A percentile compares a stretch with the other conserved stretches of the same genome.
phyloP scores from a whole-genome alignment of 2,888 invertebrate species.

The Drosophila recens region DNA sequence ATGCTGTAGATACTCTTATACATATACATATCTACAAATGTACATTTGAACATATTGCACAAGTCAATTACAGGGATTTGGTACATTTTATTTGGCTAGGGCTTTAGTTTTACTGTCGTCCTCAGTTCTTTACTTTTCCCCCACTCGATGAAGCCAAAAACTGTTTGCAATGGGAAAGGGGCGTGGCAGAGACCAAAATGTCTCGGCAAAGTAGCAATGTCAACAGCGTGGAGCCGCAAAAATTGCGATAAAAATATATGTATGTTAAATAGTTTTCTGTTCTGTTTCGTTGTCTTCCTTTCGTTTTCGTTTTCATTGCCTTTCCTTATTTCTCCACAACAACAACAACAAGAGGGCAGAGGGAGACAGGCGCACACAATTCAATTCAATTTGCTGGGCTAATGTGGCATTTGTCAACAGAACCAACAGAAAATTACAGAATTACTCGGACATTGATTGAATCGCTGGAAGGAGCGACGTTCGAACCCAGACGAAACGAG shows the following conservation, averaged over 20 bases:
- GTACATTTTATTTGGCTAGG: slow-evolving; percentile 61
- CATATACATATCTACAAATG: slow-evolving; percentile 33
- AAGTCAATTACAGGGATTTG: slow-evolving; percentile 76
- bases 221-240: slow-evolving; percentile 69
- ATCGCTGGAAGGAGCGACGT: slow-evolving; percentile 59
- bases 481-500: slow-evolving; percentile 22
- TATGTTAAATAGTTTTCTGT: slow-evolving; percentile 70
- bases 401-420: slow-evolving; percentile 81
- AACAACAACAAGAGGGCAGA: slow-evolving; percentile 9
- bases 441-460: slow-evolving; percentile 82
- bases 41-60: slow-evolving; percentile 67
- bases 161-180: slow-evolving; percentile 25
- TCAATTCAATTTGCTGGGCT: slow-evolving; percentile 80
- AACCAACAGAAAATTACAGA: slow-evolving; percentile 77
- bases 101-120: slow-evolving; percentile 62
- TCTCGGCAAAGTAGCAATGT: slow-evolving; percentile 55
- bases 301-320: slow-evolving; percentile 17
- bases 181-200: slow-evolving; percentile 36
- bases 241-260: slow-evolving; percentile 74
- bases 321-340: slow-evolving; percentile 18
- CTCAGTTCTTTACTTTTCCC: neutral
- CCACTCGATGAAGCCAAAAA: neutral
- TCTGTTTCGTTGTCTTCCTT: slow-evolving; percentile 9
- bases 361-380: slow-evolving; percentile 48
- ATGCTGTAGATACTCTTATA: slow-evolving; percentile 14